These are phyloP conservation scores for Agriotes lineatus DNA, from an alignment of 2,888 invertebrate species.

Conservation along the genomic window DNA sequence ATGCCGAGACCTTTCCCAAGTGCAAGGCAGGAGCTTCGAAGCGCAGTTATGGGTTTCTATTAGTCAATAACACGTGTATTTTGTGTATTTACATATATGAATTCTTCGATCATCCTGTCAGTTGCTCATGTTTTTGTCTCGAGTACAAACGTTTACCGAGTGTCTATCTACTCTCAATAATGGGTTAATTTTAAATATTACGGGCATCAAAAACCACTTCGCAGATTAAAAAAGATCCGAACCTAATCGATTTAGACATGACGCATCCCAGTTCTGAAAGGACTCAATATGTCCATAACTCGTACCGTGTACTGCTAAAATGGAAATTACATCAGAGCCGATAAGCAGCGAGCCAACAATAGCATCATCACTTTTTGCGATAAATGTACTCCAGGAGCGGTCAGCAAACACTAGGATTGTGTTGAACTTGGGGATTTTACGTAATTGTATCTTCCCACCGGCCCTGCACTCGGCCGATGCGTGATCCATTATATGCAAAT, in stretches of 20 bases:
- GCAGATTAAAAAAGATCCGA: too few relatives aligned
- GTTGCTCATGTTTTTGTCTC: neutral
- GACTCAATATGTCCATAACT: neutral
- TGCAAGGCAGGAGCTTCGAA: slow-evolving; percentile 6
- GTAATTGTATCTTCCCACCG: slow-evolving; percentile 1
- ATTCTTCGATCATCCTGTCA: too few relatives aligned
- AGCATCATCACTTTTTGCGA: slow-evolving; percentile 6
- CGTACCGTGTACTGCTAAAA: neutral
- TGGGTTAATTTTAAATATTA: neutral
- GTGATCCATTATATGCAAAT: slow-evolving; percentile 6
- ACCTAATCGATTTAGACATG: too few relatives aligned
- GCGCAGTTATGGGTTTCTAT: neutral
- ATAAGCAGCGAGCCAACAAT: neutral
- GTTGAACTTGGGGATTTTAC: neutral
- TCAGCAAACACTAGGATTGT: neutral
- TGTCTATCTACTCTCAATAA: neutral
- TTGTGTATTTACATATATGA: too few relatives aligned
- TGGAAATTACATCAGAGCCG: neutral
- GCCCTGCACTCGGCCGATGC: neutral
- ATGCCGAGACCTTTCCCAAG: slow-evolving; percentile 12
- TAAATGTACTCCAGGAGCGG: neutral
- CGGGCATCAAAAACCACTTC: neutral
- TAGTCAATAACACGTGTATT: neutral
- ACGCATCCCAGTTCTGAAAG: neutral
- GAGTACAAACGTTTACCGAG: neutral